Conservation (phyloP, 1,140 invertebrate genomes). For the Drosophila bifasciata region DNA sequence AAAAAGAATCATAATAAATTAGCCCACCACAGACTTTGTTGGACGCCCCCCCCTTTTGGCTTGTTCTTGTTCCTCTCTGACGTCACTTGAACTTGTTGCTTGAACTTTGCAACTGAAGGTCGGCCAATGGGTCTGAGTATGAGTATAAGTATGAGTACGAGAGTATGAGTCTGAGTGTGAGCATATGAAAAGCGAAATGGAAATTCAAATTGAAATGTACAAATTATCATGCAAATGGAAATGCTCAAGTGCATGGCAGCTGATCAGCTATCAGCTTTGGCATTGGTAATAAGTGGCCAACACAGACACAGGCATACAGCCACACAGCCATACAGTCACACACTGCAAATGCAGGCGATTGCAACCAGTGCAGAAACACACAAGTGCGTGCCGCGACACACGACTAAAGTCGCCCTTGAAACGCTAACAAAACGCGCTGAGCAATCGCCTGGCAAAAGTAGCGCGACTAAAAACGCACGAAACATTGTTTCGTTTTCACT, state of each 20-base stretch:
- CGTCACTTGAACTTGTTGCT: conserved; percentile 71
- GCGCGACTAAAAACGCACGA: conserved; percentile 6
- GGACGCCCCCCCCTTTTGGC: background rate
- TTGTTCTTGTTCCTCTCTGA: conserved; percentile 25
- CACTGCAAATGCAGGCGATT: background rate
- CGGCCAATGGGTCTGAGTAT: background rate
- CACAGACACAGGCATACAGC: conserved; percentile 4
- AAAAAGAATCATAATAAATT: background rate
- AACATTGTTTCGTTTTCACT: conserved; percentile 22
- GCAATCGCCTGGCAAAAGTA: background rate
- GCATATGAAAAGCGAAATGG: conserved; percentile 17
- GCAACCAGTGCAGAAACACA: background rate
- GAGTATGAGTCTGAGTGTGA: background rate
- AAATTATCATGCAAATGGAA: conserved; percentile 15
- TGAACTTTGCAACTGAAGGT: conserved; percentile 65
- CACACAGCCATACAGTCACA: background rate
- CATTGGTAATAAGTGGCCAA: conserved; percentile 6
- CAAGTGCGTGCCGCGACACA: background rate
- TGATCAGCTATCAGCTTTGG: background rate
- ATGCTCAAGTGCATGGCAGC: background rate
- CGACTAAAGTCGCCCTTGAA: conserved; percentile 37
- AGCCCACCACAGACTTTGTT: background rate
- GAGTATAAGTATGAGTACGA: no score
- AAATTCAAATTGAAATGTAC: conserved; percentile 29
- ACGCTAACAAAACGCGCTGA: background rate